Percentiles rank a stretch among this genome's conserved stretches.
Conservation (phyloP, 1,140 invertebrate genomes). For the Diprion similis region DNA sequence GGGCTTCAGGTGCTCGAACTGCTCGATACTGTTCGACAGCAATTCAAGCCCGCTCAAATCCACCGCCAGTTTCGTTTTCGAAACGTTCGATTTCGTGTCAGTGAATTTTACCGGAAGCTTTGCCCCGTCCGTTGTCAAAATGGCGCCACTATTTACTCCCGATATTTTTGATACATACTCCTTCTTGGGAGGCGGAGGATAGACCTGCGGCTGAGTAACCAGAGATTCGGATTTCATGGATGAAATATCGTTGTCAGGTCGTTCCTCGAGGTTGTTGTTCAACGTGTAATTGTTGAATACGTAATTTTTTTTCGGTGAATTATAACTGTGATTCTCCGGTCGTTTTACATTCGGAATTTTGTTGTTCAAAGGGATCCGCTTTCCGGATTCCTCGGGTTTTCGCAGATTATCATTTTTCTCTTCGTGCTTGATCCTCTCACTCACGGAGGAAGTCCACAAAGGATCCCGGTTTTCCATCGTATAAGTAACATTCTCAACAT, state of each 20-base stretch:
- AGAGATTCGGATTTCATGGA: background rate
- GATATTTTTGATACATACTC: background rate
- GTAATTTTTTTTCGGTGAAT: constrained; percentile 1
- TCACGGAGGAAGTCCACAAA: too few relatives aligned
- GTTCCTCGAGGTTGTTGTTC: background rate
- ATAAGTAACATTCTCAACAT: too few relatives aligned
- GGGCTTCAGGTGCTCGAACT: constrained; percentile 64
- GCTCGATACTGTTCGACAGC: constrained; percentile 81
- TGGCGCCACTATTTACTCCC: background rate
- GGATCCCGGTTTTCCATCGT: too few relatives aligned
- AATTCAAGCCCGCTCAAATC: constrained; percentile 83
- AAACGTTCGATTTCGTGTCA: background rate
- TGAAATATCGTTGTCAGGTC: background rate
- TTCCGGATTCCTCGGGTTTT: background rate
- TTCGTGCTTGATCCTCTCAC: too few relatives aligned
- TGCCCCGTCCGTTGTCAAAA: background rate
- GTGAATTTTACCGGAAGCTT: background rate
- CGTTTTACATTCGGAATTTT: background rate
- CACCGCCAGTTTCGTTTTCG: constrained; percentile 54
- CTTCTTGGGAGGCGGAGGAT: background rate
- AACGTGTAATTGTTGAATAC: background rate
- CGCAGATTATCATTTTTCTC: too few relatives aligned
- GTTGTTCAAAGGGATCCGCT: background rate
- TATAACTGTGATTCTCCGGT: background rate
- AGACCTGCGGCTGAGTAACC: background rate